Conservation (phyloP, 2,113 vertebrate species). For the Diadophis punctatus region DNA sequence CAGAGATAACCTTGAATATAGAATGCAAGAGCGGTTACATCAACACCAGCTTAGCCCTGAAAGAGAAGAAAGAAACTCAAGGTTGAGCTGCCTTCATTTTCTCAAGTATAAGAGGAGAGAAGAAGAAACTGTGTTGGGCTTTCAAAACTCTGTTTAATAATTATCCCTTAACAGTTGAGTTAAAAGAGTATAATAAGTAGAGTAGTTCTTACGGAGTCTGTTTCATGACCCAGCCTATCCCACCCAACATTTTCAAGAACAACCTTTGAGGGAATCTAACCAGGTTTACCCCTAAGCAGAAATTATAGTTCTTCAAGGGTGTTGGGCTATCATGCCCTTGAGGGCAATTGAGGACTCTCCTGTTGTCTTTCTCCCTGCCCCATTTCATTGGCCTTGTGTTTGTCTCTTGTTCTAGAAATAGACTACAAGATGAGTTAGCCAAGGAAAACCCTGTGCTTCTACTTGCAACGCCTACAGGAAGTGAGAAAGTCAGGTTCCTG, state of each 20-base stretch:
- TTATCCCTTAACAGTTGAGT: not conserved
- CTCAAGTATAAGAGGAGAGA: not conserved
- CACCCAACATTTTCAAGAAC: not conserved
- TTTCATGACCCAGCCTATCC: not conserved
- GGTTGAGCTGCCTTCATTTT: not conserved
- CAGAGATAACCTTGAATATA: not conserved
- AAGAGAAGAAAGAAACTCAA: not conserved
- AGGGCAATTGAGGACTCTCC: not conserved
- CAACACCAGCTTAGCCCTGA: not conserved
- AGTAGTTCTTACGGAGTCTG: not conserved
- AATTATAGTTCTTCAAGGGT: not conserved
- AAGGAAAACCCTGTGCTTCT: not conserved
- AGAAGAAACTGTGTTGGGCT: not conserved
- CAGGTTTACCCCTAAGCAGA: not conserved
- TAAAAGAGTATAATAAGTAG: not conserved
- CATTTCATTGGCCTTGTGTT: not conserved
- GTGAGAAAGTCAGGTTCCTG: not conserved
- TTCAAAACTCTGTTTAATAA: not conserved
- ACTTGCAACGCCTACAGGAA: not conserved
- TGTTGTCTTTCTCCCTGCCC: not conserved
- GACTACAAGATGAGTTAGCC: not conserved
- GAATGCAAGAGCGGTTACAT: not conserved
- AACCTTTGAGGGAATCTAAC: not conserved
- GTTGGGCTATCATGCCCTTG: not conserved
- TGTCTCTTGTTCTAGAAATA: not conserved